Evolutionary conservation across 2,113 vertebrate species (phyloP), one percentile per base, ranked within the genome.

Genomic region (Cynocephalus volans): DNA sequence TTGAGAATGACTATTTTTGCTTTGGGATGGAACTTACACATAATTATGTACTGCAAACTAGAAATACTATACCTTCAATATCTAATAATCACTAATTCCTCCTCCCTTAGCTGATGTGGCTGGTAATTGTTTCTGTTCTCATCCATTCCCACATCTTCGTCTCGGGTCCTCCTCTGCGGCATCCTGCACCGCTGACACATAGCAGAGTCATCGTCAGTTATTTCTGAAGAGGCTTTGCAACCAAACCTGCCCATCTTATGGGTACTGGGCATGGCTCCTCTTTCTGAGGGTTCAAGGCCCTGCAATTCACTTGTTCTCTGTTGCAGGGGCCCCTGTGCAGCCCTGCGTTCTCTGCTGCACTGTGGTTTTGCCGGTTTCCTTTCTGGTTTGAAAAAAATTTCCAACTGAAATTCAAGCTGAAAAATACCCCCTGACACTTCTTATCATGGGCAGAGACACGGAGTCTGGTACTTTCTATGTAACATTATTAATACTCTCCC

Each of bases 1-100:
- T 97, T 88, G 95, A 41, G 65, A 97, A 96, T 96, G 95, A 96
- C 75, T 81, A 67, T 90, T 89, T 97, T 92, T 97, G 92, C 92
- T 96, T 95, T 92, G 87, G 62, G 90, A 88, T 70, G 60, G 83
- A 96, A 73, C 92, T 72, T 48, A 77, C 67, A 91, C 19, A 52
- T 93, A 93, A 97, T 96, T 95, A 95, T 5, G 48, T 84, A 79
- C 6, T 72, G 36, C 86, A 89, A 70, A 52, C 86, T 14, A 21
- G 58, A 87, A 95, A 69, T 2, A 26, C 28, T 23, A 9, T 31
- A 62, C 24, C 69, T 67, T 87, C 64, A 21, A 1, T 0, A 18
- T 60, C 88, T 90, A 56, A 50, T 26, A 23, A 62, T 67, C 24
- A 0, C 13, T 14, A 26, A 15, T 67, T 80, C 56, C 92, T 76